Base-by-base conservation (phyloP, 2,888 invertebrate genomes). In the Vesta saturnalis region DNA sequence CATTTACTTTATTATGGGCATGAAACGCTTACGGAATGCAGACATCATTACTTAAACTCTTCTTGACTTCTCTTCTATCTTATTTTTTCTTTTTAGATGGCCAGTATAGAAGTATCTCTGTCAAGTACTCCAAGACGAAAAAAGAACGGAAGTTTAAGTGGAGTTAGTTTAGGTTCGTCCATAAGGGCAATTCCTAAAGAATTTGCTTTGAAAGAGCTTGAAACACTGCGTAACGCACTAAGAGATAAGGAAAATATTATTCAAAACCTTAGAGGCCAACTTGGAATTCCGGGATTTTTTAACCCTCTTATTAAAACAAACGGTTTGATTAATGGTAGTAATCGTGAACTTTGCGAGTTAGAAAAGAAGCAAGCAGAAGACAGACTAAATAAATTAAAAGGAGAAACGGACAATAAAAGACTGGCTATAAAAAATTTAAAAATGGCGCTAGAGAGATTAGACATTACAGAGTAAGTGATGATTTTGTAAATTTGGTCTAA, bases 201-300 rank as follows among this genome's bases (percentile, higher is more conserved):
- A 77, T 63, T 85, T 77, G 84, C 88, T 64, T 83, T 85, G 67
- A 87, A 88, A 74, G 92, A 91, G 83, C 83, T 90, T 70, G 94
- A 92, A 82, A 89, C 89, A 74, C 85, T 92, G 72, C 88, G 90
- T 65, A 88, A 90, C 58, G 91, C 92, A 1, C 85, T 94, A 39
- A 87, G 90, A 49, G 94, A 94, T 83, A 94, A 94, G 78, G 94
- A 94, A 80, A 90, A 92, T 57, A 90, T 94, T 63, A 94, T 94
- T 83, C 92, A 94, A 82, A 94, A 90, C 76, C 83, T 91, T 12
- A 90, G 90, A 80, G 90, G 90, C 70, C 91, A 91, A 78, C 82
- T 91, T 47, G 89, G 89, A 74, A 89, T 89, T 47, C 89, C 90
- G 73, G 87, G 87, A 4, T 54, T 70, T n/a, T 64, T 58, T 49